phyloP scores from a whole-genome alignment of 2,888 invertebrate genomes.

The Branchellion lobata region DNA sequence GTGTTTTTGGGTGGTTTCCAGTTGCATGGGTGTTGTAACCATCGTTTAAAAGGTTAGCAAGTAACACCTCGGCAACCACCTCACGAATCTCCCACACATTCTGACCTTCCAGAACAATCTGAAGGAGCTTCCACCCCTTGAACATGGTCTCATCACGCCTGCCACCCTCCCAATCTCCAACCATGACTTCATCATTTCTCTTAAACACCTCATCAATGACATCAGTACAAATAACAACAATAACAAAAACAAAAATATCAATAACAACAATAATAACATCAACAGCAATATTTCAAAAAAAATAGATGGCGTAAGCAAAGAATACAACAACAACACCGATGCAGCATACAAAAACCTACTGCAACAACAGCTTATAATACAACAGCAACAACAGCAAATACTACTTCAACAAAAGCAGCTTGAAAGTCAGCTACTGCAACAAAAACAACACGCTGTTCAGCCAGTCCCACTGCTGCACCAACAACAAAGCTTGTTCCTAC shows the following conservation, averaged over 20 bases:
- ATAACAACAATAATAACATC: neutral
- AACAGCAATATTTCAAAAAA: neutral
- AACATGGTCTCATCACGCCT: too few relatives aligned
- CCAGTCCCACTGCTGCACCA: neutral
- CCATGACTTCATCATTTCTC: too few relatives aligned
- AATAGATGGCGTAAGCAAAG: neutral
- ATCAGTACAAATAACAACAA: too few relatives aligned
- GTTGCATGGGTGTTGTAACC: too few relatives aligned
- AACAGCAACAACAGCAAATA: neutral
- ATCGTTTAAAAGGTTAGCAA: too few relatives aligned
- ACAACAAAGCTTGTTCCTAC: neutral
- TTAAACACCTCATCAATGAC: too few relatives aligned
- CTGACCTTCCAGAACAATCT: too few relatives aligned
- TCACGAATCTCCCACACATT: too few relatives aligned
- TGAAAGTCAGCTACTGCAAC: neutral
- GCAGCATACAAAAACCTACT: neutral
- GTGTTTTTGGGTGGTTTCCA: too few relatives aligned
- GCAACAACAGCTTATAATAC: slow-evolving; percentile 10
- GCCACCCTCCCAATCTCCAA: too few relatives aligned
- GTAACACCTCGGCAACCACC: too few relatives aligned
- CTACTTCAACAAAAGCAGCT: slow-evolving; percentile 1
- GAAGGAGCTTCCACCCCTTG: too few relatives aligned
- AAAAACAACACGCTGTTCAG: neutral
- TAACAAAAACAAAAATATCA: neutral
- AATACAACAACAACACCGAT: neutral